Evolutionary conservation across 2,888 invertebrate species (phyloP), one percentile per base, ranked within the genome.

Genomic region (Phalangium opilio): DNA sequence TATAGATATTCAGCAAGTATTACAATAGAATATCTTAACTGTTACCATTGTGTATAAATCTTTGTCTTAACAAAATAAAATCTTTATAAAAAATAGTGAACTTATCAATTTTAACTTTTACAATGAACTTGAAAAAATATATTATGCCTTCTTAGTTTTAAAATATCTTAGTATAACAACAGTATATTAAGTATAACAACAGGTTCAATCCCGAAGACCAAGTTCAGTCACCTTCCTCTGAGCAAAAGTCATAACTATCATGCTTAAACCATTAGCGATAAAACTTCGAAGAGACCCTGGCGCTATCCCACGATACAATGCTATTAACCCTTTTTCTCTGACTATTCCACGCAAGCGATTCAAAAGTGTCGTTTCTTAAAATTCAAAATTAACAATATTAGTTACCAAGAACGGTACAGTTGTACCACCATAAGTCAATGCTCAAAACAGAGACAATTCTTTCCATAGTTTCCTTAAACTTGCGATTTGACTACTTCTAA

Each of bases 281-380:
- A 42, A 42, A 33, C 42, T 42, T n/a, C 42, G 17, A 17, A 42
- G 19, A 12, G 42, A 42, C 10, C 42, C 42, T 4, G 42, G 42
- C 3, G 20, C 18, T 11, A 42, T 42, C 4, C 42, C 42, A 4
- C 42, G 11, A 33, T 42, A 42, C 17, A 42, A 33, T 20, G 27
- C 12, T 27, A 27, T 7, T 3, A 42, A 20, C 2, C 4, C 4
- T 19, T 42, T 42, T 21, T 42, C n/a, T 1, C 4, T 20, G 3
- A 19, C 21, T n/a, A 42, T 42, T 5, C 27, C 12, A n/a, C 18
- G 18, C 10, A 42, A 3, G 12, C 42, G 18, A 20, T 42, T 10
- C 10, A 42, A 10, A 3, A 21, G 3, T 11, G 27, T n/a, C 11
- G 7, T 42, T 20, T 15, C 42, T 42, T 18, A n/a, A n/a, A 21